phyloP scores from a whole-genome alignment of 1,140 invertebrate species.

The Hylyphantes graminicola region DNA sequence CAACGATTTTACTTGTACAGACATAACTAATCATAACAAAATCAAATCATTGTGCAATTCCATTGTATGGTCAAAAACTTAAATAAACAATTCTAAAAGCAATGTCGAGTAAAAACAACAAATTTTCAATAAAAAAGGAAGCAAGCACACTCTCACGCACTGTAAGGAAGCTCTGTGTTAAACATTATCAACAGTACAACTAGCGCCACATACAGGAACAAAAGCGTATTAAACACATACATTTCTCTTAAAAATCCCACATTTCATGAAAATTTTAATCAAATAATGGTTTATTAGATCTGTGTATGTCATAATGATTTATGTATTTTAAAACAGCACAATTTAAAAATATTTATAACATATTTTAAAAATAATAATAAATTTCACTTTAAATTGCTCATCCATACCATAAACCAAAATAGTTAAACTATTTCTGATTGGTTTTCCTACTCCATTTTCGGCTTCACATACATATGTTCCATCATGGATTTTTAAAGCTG shows the following conservation, averaged over 20 bases:
- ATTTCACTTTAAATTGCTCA: neutral
- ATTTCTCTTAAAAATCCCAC: neutral
- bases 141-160: neutral
- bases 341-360: neutral
- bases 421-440: conserved; percentile 65
- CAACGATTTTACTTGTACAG: too few relatives aligned
- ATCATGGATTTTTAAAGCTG: conserved; percentile 50
- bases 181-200: conserved; percentile 13
- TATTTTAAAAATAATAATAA: neutral
- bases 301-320: too few relatives aligned
- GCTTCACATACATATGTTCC: too few relatives aligned
- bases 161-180: neutral
- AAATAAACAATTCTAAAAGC: too few relatives aligned
- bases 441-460: conserved; percentile 69
- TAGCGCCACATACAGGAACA: conserved; percentile 45
- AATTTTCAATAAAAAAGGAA: neutral
- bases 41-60: too few relatives aligned
- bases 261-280: neutral
- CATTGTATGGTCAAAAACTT: too few relatives aligned
- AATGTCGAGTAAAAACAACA: neutral
- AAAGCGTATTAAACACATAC: neutral
- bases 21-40: too few relatives aligned
- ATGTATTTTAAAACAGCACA: too few relatives aligned
- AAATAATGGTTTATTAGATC: neutral
- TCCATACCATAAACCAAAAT: conserved; percentile 30